Evolutionary conservation across 2,888 invertebrate species (phyloP).

Genomic region (Phaonia tiefii): DNA sequence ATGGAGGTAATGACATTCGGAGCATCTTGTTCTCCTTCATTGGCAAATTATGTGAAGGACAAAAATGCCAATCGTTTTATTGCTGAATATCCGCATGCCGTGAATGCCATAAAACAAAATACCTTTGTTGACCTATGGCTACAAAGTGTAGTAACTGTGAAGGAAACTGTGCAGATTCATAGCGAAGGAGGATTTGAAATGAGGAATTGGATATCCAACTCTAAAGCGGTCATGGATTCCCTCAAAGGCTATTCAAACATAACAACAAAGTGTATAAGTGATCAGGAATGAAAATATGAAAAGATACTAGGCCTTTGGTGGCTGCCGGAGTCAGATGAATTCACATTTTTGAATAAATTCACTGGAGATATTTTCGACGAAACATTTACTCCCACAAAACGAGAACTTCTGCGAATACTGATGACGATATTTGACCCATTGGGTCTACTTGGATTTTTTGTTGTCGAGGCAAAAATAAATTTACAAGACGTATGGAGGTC

Average conservation of each 20-base stretch:
- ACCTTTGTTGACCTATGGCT: constrained; percentile 61
- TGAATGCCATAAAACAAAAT: constrained; percentile 48
- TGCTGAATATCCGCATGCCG: constrained; percentile 33
- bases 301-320: too few relatives aligned
- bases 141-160: constrained; percentile 48
- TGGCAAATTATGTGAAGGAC: too few relatives aligned
- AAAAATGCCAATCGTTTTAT: too few relatives aligned
- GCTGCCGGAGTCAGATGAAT: constrained; percentile 54
- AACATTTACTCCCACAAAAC: too few relatives aligned
- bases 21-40: too few relatives aligned
- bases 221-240: too few relatives aligned
- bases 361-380: too few relatives aligned
- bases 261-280: constrained; percentile 57
- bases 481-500: constrained; percentile 43
- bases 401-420: too few relatives aligned
- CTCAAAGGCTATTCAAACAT: neutral
- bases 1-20: too few relatives aligned
- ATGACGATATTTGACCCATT: too few relatives aligned
- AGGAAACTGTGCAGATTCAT: constrained; percentile 20
- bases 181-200: constrained; percentile 43
- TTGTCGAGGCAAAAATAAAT: too few relatives aligned
- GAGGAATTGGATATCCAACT: constrained; percentile 53
- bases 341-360: constrained; percentile 57
- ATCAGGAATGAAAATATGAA: constrained; percentile 12
- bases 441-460: too few relatives aligned